phyloP scores from a whole-genome alignment of 2,113 vertebrate genomes.

The Rhynchomys soricoides region DNA sequence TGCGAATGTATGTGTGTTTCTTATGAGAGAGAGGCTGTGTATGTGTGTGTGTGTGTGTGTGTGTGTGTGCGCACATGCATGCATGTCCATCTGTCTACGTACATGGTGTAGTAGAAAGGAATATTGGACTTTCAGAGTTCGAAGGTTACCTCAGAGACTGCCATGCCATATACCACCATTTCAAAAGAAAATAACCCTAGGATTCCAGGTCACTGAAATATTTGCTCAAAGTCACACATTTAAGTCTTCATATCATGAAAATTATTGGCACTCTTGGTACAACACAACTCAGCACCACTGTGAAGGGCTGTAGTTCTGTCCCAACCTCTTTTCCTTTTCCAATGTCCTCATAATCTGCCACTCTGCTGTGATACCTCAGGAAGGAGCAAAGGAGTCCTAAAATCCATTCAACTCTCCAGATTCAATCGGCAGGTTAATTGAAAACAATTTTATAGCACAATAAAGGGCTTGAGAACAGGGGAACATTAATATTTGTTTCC shows the following conservation, averaged over 20 bases:
- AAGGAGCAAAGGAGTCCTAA: slow-evolving; percentile 85
- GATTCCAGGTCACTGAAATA: background rate
- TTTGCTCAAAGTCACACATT: slow-evolving; percentile 22
- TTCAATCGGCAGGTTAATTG: slow-evolving; percentile 86
- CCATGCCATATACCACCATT: background rate
- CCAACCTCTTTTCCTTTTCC: slow-evolving; percentile 48
- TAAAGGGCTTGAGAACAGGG: slow-evolving; percentile 82
- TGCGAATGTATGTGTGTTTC: too few species aligned
- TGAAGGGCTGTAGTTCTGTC: slow-evolving; percentile 53
- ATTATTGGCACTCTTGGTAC: slow-evolving; percentile 43
- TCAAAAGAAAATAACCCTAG: background rate
- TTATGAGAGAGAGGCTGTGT: background rate
- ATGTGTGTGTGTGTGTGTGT: background rate
- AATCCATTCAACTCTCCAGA: slow-evolving; percentile 81
- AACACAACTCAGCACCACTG: slow-evolving; percentile 57
- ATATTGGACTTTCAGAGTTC: background rate
- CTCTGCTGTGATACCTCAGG: slow-evolving; percentile 79
- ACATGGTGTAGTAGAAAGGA: background rate
- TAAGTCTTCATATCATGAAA: background rate
- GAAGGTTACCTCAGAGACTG: background rate
- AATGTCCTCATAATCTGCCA: slow-evolving; percentile 75
- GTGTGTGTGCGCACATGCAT: background rate
- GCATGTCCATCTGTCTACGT: background rate
- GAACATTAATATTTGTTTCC: slow-evolving; percentile 86
- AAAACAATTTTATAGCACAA: slow-evolving; percentile 86